Percentiles rank a stretch among this genome's conserved stretches.
Evolutionary conservation across 1,140 invertebrate genomes (phyloP).

Genomic region (Ceratina japonica): DNA sequence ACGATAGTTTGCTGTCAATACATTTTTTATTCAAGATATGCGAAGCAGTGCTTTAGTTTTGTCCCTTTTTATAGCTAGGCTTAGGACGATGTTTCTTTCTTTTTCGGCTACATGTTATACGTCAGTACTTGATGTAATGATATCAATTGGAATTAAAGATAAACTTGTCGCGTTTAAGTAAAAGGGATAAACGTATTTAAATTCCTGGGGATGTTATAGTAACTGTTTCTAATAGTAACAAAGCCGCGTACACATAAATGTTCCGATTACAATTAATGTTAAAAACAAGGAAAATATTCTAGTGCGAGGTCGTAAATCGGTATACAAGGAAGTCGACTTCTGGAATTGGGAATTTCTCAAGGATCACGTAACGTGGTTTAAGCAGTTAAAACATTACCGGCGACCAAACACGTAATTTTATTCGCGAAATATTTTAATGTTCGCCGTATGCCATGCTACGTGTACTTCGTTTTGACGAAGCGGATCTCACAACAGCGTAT

Average conservation of each 20-base stretch:
- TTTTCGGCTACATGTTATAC: not conserved
- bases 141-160: conserved; percentile 16
- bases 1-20: not conserved
- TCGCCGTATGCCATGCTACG: not conserved
- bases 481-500: conserved; percentile 8
- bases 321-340: not conserved
- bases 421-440: conserved; percentile 26
- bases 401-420: not conserved
- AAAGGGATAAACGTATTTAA: conserved; percentile 3
- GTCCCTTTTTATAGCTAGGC: not conserved
- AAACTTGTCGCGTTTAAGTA: not conserved
- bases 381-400: not conserved
- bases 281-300: not conserved
- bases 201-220: conserved; percentile 10
- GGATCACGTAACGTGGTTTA: not conserved
- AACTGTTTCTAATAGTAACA: conserved; percentile 12
- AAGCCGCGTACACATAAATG: not conserved
- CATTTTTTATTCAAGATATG: not conserved
- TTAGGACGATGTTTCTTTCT: not conserved
- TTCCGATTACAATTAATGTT: conserved; percentile 11
- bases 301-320: conserved; percentile 2
- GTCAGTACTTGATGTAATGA: conserved; percentile 24
- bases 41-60: not conserved
- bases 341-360: not conserved
- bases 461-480: conserved; percentile 9